Evolutionary conservation across 2,113 vertebrate genomes (phyloP).

Genomic region (Lepus americanus): DNA sequence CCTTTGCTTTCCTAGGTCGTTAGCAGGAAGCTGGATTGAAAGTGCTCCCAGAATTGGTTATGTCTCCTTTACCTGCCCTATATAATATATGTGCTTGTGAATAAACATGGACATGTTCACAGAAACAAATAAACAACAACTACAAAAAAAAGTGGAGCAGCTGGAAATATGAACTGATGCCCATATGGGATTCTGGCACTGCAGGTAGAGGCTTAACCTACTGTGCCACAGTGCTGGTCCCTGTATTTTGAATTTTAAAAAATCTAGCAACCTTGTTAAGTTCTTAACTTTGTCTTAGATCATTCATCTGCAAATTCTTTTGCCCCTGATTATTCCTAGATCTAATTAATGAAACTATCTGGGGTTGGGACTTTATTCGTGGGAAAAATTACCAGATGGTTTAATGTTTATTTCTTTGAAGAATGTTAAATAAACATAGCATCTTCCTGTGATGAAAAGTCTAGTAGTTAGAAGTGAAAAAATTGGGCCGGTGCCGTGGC

Average conservation of each 20-base stretch:
- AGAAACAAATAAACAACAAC: too few species aligned
- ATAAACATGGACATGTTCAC: too few species aligned
- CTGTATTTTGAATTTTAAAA: background rate
- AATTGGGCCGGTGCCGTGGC: too few species aligned
- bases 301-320: slow-evolving; percentile 36
- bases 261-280: background rate
- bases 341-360: slow-evolving; percentile 16
- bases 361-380: background rate
- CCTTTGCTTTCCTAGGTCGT: too few species aligned
- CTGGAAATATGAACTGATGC: too few species aligned
- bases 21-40: too few species aligned
- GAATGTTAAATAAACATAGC: background rate
- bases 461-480: background rate
- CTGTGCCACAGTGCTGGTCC: background rate
- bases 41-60: too few species aligned
- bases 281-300: slow-evolving; percentile 60
- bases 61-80: too few species aligned
- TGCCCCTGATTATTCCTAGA: slow-evolving; percentile 42
- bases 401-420: slow-evolving; percentile 34
- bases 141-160: too few species aligned
- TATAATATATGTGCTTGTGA: too few species aligned
- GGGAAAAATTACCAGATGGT: background rate
- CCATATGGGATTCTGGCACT: too few species aligned
- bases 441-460: slow-evolving; percentile 27
- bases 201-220: too few species aligned